A percentile compares a stretch with the other conserved stretches of the same genome.
Evolutionary conservation across 2,113 vertebrate species (phyloP).

Genomic region (Anthoscopus minutus): DNA sequence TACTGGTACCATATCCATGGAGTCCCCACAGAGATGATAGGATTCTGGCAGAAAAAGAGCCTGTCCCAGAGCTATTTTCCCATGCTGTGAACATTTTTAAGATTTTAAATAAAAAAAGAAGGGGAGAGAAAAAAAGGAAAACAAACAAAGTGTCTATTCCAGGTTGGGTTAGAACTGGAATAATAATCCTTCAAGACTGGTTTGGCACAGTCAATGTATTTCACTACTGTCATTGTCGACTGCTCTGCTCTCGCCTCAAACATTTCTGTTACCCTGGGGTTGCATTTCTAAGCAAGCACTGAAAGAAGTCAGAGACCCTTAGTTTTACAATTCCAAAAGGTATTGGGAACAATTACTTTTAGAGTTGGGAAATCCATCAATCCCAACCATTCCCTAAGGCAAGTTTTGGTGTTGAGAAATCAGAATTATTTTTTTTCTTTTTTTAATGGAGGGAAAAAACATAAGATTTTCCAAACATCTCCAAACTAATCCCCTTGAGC

Average conservation of each 20-base stretch:
- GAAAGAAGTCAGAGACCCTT: slow-evolving; percentile 27
- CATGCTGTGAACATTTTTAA: neutral
- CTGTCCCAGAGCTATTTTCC: neutral
- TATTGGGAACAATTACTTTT: neutral
- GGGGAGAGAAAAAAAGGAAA: neutral
- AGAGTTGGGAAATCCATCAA: slow-evolving; percentile 30
- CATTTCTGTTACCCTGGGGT: slow-evolving; percentile 1
- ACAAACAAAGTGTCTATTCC: slow-evolving; percentile 10
- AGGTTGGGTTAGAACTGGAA: neutral
- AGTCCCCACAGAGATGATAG: neutral
- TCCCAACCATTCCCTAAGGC: neutral
- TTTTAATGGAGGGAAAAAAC: neutral
- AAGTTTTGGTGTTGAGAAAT: slow-evolving; percentile 1
- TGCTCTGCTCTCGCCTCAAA: slow-evolving; percentile 6
- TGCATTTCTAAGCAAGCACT: slow-evolving; percentile 34
- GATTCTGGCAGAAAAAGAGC: neutral
- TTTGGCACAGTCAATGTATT: slow-evolving; percentile 4
- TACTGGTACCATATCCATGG: neutral
- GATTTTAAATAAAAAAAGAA: neutral
- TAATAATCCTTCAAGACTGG: slow-evolving; percentile 31
- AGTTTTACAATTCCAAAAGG: slow-evolving; percentile 32
- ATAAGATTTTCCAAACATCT: neutral
- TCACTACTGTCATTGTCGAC: slow-evolving; percentile 4
- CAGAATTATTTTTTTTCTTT: neutral
- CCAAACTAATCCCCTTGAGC: neutral